Base-by-base conservation (phyloP, 2,113 vertebrate genomes). In the Indicator maculatus region DNA sequence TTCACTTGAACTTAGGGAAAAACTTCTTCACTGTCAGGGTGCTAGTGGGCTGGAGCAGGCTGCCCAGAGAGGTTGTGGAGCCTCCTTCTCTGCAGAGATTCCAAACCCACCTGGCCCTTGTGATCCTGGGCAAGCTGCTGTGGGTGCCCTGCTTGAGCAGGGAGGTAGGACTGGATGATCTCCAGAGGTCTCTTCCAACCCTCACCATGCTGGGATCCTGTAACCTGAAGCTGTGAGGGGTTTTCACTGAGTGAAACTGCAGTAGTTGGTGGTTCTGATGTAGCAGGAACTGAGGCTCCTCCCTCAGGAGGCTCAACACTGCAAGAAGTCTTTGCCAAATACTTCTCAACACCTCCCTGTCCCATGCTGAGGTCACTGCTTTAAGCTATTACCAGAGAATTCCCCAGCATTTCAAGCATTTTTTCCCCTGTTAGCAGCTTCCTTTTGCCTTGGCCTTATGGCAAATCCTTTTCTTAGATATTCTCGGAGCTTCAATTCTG, bases 211-310 rank as follows among this genome's bases (percentile, higher is more conserved):
- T 52, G 50, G 50, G 50, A 26, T 52, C 24, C 50, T 52, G 50
- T 30, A 13, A 7, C 5, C 9, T 41, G 24, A 47, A 3, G 41
- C 85, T 6, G 39, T 28, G 1, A 4, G 16, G 58, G 18, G 4
- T 3, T 39, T 5, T 6, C 18, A 11, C 26, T 0, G 4, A 2
- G 2, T 7, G 16, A 1, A 33, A 6, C 19, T 2, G 1, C 63
- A n/a, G 75, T 23, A 7, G 10, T 0, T 0, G 84, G 26, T 1
- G 39, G n/a, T 39, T 24, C 58, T 14, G 69, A 7, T 7, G 28
- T 0, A 2, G 1, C 2, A 0, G 1, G 2, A 67, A 41, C n/a
- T 0, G 1, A 44, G 58, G 58, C 74, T 15, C 0, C 66, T 90
- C 75, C 71, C 91, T 6, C 20, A 8, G 10, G 31, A 41, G 21